Evolutionary conservation across 35 echinoderm and acorn worm species (phyloP), one percentile per base, ranked within the genome.

Genomic region (Patiria miniata): DNA sequence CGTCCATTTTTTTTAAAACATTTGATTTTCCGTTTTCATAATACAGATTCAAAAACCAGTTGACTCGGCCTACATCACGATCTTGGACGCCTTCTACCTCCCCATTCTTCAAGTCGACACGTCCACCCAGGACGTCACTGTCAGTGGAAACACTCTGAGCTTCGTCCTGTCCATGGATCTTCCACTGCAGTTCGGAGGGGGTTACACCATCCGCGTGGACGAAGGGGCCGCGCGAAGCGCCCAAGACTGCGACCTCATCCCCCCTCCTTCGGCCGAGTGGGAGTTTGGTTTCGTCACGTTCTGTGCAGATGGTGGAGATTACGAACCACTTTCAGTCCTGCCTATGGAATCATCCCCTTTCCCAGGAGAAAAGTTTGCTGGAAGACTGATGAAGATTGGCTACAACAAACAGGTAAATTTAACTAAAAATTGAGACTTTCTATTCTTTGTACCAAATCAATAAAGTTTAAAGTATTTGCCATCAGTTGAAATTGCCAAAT

Each of bases 401-500:
- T 73, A 73, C n/a, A 73, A 73, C 26, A 73, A 73, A 73, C 19
- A 60, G 57, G 57, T 60, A 60, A 60, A 26, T 26, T n/a, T n/a
- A 60, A n/a, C 57, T n/a, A n/a, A n/a, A n/a, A n/a, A n/a, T n/a
- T n/a, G n/a, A n/a, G n/a, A n/a, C n/a, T n/a, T n/a, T n/a, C n/a
- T n/a, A n/a, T n/a, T n/a, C n/a, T n/a, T n/a, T n/a, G n/a, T n/a
- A 8, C 2, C 23, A 0, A 0, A 60, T 60, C 57, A 60, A 60
- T 60, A 5, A 19, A 58, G 55, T 58, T 58, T 9, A n/a, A 18
- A 57, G 54, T 57, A 5, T 1, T 5, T 21, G 57, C 8, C 57
- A 60, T 5, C 55, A 14, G 17, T 21, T 60, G 8, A 60, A n/a
- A n/a, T n/a, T n/a, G n/a, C n/a, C n/a, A n/a, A n/a, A n/a, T n/a